Evolutionary conservation across 2,113 vertebrate genomes (phyloP).

Genomic region (Drymodes brunneopygia): DNA sequence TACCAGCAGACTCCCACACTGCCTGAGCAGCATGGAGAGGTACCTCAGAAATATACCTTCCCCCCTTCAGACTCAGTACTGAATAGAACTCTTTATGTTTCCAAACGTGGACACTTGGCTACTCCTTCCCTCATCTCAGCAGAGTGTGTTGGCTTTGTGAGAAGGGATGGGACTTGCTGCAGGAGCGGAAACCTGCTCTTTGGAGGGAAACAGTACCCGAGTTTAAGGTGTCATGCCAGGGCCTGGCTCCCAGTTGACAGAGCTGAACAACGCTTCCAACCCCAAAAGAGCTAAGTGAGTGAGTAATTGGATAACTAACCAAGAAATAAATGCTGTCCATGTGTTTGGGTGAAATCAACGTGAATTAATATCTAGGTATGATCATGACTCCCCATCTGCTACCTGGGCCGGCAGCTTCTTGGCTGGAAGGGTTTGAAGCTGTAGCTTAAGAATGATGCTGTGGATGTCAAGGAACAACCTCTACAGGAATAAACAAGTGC

Average conservation of each 20-base stretch:
- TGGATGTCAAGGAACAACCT: background rate
- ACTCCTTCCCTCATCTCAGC: background rate
- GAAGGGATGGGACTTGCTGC: background rate
- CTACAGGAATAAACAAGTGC: fast-evolving
- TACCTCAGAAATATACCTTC: background rate
- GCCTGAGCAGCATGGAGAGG: background rate
- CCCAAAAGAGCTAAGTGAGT: background rate
- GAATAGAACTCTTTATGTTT: background rate
- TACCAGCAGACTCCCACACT: background rate
- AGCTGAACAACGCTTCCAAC: background rate
- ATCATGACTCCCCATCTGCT: background rate
- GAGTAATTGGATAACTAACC: background rate
- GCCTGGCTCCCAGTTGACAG: background rate
- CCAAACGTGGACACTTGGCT: background rate
- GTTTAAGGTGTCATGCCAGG: background rate
- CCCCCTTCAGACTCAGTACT: background rate
- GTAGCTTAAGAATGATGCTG: background rate
- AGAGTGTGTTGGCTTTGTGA: background rate
- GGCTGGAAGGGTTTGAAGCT: background rate
- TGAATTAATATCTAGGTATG: background rate
- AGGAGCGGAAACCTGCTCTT: background rate
- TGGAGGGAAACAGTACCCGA: fast-evolving
- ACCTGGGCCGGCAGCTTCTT: background rate
- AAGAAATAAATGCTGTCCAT: background rate
- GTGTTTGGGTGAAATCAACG: background rate